Percentiles rank a stretch among this genome's conserved stretches.
Evolutionary conservation across 2,888 invertebrate species (phyloP).

Genomic region (Pedicia rivosa): DNA sequence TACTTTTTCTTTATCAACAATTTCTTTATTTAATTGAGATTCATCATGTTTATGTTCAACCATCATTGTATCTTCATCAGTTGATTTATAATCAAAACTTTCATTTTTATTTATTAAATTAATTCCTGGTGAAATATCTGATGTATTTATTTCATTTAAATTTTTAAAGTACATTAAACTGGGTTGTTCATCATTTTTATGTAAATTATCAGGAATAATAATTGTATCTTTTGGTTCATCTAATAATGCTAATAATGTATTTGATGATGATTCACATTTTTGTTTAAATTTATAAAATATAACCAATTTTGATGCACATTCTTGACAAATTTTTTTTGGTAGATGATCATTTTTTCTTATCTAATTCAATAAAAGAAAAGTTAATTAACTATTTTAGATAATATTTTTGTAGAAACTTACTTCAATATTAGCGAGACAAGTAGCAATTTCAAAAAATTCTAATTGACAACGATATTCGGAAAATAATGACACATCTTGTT

Average conservation of each 20-base stretch:
- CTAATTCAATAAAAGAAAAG: neutral
- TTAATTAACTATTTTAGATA: neutral
- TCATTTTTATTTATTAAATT: too few relatives aligned
- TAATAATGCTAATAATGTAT: neutral
- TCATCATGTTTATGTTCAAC: too few relatives aligned
- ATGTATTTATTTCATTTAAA: too few relatives aligned
- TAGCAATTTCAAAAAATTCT: neutral
- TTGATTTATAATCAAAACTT: too few relatives aligned
- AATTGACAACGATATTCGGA: neutral
- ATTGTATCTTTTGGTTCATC: neutral
- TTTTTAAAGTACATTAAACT: too few relatives aligned
- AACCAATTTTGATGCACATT: slow-evolving; percentile 17
- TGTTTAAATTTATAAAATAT: slow-evolving; percentile 20
- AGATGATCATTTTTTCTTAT: slow-evolving; percentile 1
- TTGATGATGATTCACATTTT: slow-evolving; percentile 14
- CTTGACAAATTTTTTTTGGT: slow-evolving; percentile 14
- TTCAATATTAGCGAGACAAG: neutral
- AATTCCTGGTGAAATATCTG: too few relatives aligned
- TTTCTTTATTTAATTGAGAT: neutral
- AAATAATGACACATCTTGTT: slow-evolving; percentile 1
- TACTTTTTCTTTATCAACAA: neutral
- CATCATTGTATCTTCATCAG: too few relatives aligned
- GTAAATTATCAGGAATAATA: slow-evolving; percentile 5
- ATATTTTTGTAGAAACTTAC: neutral
- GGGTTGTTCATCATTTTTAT: slow-evolving; percentile 9